Evolutionary conservation across 2,888 invertebrate species (phyloP).

Genomic region (Zonitis immaculata): DNA sequence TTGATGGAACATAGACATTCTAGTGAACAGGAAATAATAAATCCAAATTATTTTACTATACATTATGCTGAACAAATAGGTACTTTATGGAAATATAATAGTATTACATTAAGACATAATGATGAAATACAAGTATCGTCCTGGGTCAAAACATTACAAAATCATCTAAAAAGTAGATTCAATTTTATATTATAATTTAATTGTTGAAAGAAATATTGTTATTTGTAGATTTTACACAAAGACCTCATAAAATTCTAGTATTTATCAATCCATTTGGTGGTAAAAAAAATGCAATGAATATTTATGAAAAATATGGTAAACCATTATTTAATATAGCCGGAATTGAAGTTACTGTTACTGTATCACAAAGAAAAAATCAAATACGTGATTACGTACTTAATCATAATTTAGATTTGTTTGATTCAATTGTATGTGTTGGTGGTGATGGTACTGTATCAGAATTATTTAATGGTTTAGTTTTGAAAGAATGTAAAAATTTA

Average conservation of each 20-base stretch:
- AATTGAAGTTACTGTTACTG: constrained; percentile 60
- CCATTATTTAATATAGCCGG: constrained; percentile 62
- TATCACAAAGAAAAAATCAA: constrained; percentile 73
- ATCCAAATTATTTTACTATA: constrained; percentile 55
- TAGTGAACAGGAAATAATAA: constrained; percentile 39
- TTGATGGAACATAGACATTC: constrained; percentile 45
- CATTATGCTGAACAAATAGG: constrained; percentile 58
- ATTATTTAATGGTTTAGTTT: constrained; percentile 67
- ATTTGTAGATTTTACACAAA: constrained; percentile 49
- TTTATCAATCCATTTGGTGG: constrained; percentile 86
- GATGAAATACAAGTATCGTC: constrained; percentile 58
- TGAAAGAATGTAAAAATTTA: constrained; percentile 53
- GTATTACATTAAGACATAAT: constrained; percentile 55
- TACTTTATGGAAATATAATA: constrained; percentile 57
- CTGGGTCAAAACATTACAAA: constrained; percentile 59
- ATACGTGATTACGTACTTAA: constrained; percentile 63
- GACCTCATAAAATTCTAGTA: constrained; percentile 68
- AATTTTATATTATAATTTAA: not conserved
- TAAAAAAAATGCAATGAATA: constrained; percentile 64
- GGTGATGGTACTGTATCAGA: constrained; percentile 86
- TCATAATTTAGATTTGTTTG: constrained; percentile 55
- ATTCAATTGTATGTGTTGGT: constrained; percentile 75
- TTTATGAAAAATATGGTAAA: constrained; percentile 69
- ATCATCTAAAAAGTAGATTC: constrained; percentile 51
- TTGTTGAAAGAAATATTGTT: no score